These are phyloP conservation scores for Ophion ellenae DNA, from an alignment of 2,888 invertebrate genomes.

Conservation along the genomic window DNA sequence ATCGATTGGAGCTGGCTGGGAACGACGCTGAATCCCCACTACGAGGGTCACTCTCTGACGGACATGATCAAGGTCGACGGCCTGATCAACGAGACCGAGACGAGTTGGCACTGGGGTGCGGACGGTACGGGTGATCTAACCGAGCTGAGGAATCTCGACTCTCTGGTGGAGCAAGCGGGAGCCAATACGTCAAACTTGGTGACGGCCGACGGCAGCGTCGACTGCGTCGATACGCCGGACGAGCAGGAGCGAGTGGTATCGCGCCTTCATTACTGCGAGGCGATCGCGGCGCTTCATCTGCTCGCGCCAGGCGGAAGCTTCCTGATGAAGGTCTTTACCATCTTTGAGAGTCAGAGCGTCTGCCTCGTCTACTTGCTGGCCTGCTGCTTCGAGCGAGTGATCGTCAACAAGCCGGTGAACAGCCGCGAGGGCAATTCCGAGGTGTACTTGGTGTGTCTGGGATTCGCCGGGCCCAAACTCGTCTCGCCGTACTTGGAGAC, in stretches of 20 bases:
- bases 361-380: constrained; percentile 92
- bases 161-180: constrained; percentile 85
- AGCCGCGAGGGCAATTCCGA: constrained; percentile 99
- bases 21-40: constrained; percentile 95
- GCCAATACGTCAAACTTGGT: constrained; percentile 87
- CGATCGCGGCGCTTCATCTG: constrained; percentile 89
- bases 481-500: constrained; percentile 83
- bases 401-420: constrained; percentile 94
- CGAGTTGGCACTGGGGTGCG: constrained; percentile 94
- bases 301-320: constrained; percentile 90
- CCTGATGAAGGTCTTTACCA: constrained; percentile 95
- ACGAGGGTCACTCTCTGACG: constrained; percentile 92
- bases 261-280: constrained; percentile 93
- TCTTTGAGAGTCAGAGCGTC: constrained; percentile 93
- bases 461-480: constrained; percentile 85
- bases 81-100: constrained; percentile 90
- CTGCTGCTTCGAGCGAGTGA: constrained; percentile 89
- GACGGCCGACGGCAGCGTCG: constrained; percentile 97
- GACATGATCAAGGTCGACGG: constrained; percentile 93
- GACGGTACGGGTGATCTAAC: constrained; percentile 95
- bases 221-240: constrained; percentile 93
- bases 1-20: constrained; percentile 94
- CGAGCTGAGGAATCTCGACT: constrained; percentile 88
- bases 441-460: constrained; percentile 91
- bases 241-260: constrained; percentile 93